These are phyloP conservation scores for Polietes domitor DNA, from an alignment of 2,888 invertebrate genomes.

Conservation along the genomic window DNA sequence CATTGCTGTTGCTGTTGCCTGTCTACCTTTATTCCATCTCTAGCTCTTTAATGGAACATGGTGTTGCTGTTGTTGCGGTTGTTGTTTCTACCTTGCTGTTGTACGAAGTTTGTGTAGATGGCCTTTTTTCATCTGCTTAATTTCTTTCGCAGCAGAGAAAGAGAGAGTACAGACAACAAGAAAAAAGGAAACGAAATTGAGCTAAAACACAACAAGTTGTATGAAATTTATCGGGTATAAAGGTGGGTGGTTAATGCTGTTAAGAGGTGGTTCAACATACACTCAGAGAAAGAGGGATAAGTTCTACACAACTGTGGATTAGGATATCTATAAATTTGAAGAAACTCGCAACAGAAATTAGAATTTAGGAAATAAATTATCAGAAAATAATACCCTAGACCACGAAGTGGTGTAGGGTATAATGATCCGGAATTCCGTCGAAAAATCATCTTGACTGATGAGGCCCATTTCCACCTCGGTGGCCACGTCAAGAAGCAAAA, in stretches of 20 bases:
- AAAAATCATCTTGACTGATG: no score
- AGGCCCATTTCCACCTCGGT: no score
- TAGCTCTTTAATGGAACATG: conserved; percentile 55
- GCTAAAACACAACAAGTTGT: conserved; percentile 36
- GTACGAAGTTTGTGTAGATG: conserved; percentile 9
- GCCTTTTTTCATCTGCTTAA: neutral
- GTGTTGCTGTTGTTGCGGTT: conserved; percentile 36
- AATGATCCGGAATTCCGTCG: no score
- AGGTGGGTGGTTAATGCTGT: conserved; percentile 58
- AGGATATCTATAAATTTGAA: no score
- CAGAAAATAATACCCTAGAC: no score
- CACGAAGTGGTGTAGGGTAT: no score
- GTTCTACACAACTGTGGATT: no score
- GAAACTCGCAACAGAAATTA: no score
- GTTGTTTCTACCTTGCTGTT: neutral
- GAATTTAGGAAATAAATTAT: no score
- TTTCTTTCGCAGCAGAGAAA: neutral
- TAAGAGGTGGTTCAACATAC: neutral
- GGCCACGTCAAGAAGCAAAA: no score
- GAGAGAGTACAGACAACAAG: neutral
- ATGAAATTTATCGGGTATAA: conserved; percentile 51
- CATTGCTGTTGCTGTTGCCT: conserved; percentile 44
- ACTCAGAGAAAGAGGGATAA: neutral
- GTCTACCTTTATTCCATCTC: conserved; percentile 48
- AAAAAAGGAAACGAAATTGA: conserved; percentile 29